A percentile compares a stretch with the other conserved stretches of the same genome.
Evolutionary conservation across 1,140 invertebrate species (phyloP).

Genomic region (Vollenhovia emeryi): DNA sequence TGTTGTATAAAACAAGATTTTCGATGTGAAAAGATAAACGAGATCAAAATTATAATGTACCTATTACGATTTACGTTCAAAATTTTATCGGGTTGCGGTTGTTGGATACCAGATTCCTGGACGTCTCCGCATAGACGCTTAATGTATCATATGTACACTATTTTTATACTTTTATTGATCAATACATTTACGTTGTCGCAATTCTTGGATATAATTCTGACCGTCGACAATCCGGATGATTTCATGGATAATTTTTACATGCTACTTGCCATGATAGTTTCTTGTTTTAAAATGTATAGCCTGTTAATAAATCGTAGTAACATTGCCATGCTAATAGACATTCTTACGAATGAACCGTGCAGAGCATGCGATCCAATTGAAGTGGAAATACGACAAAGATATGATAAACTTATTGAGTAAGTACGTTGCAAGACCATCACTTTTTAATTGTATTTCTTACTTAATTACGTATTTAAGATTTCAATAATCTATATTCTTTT

Average conservation of each 20-base stretch:
- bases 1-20: background rate
- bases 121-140: slow-evolving; percentile 3
- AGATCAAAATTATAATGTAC: slow-evolving; percentile 41
- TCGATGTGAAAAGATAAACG: background rate
- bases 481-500: background rate
- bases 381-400: slow-evolving; percentile 48
- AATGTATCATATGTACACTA: background rate
- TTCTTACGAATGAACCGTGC: slow-evolving; percentile 33
- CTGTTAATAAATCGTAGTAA: slow-evolving; percentile 39
- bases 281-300: slow-evolving; percentile 48
- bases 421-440: background rate
- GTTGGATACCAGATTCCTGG: slow-evolving; percentile 30
- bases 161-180: background rate
- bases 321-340: slow-evolving; percentile 48
- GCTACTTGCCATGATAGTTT: slow-evolving; percentile 53
- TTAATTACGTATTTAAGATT: background rate
- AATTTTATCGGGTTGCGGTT: slow-evolving; percentile 35
- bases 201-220: slow-evolving; percentile 40
- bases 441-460: background rate
- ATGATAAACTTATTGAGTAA: slow-evolving; percentile 56
- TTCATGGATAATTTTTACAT: slow-evolving; percentile 67
- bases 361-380: slow-evolving; percentile 50
- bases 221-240: slow-evolving; percentile 42
- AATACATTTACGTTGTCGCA: slow-evolving; percentile 10
- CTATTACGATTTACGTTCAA: slow-evolving; percentile 52